Base-by-base conservation (phyloP, 2,113 vertebrate species). In the Chamaea fasciata region DNA sequence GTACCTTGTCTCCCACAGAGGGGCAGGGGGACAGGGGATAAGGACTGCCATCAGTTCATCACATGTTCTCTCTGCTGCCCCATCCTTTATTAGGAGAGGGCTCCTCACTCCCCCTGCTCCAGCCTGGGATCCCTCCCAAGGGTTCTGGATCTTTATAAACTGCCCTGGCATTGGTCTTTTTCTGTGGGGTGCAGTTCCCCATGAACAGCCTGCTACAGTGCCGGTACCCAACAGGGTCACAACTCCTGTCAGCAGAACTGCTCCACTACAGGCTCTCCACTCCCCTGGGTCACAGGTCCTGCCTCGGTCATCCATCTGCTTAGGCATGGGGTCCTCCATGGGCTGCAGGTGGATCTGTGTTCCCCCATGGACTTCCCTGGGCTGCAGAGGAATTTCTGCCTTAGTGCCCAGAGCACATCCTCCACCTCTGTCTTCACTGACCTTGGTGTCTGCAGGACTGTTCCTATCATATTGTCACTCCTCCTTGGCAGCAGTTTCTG, bases 221-320 rank as follows among this genome's bases (percentile, higher is more conserved):
- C 0, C 0, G 1, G 10, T 52, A 5, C 8, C 6, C 19, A 12
- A 37, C 2, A 7, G 15, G 26, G 15, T 55, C 15, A 24, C 41
- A 20, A 31, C 31, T 19, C 9, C 37, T 39, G 9, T 20, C 37
- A 24, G 28, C 23, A 46, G 44, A 67, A 13, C 13, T n/a, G 4
- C 33, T n/a, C 6, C 15, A 17, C 24, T 53, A 15, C 5, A 30
- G 5, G 9, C 12, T n/a, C 7, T 46, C 13, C n/a, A 75, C 13
- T 39, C 20, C 8, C 21, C 4, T 8, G 20, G 20, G 3, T 35
- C 46, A 53, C 28, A 37, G 15, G 3, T 68, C 16, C 33, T 62
- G 6, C 70, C 13, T 59, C 7, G 11, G 78, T 21, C 13, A 30
- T 26, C 16, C 39, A 26, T 22, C 24, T 11, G 3, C 33, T 60